Evolutionary conservation across 2,888 invertebrate genomes (phyloP), one percentile per base, ranked within the genome.

Genomic region (Graphium colonna): DNA sequence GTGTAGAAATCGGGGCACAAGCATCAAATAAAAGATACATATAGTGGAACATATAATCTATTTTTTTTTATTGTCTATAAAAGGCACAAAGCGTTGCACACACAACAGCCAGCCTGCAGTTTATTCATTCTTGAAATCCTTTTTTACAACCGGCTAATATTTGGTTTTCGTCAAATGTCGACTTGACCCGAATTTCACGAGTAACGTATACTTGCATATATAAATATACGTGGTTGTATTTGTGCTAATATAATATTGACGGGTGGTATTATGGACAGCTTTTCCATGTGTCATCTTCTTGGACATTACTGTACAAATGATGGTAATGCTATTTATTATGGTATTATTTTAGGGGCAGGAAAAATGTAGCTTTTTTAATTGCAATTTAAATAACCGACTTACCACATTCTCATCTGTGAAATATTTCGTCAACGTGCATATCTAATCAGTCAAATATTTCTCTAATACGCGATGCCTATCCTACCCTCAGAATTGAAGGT

Each of bases 171-270:
- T 40, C 17, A 26, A 48, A 40, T 40, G 39, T 43, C 28, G 15
- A 47, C 47, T 51, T 51, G 51, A 51, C 51, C 51, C 39, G 16
- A 51, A 51, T 51, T 51, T 51, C 17, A 42, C 39, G 21, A n/a
- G 33, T 36, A 48, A 40, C 4, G 40, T 28, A 12, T 48, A 48
- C 39, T 40, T 48, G 26, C 28, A 40, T 9, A 48, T 15, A 18
- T 21, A n/a, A 36, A 15, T 8, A 17, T 15, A 39, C 39, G 10
- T 28, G 13, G 2, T 13, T 4, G 16, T 40, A 48, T 48, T 40
- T 16, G 39, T 28, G 10, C 17, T 40, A 10, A 13, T 28, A 1
- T 12, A 10, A 39, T n/a, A 28, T 13, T 47, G 18, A 21, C 38
- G 15, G 12, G 15, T 10, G 12, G n/a, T 26, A 43, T 26, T 26